Evolutionary conservation across 2,797 vertebrate species (phyloP), one percentile per base, ranked within the genome.

Genomic region (Crossoptilon crossoptilon): DNA sequence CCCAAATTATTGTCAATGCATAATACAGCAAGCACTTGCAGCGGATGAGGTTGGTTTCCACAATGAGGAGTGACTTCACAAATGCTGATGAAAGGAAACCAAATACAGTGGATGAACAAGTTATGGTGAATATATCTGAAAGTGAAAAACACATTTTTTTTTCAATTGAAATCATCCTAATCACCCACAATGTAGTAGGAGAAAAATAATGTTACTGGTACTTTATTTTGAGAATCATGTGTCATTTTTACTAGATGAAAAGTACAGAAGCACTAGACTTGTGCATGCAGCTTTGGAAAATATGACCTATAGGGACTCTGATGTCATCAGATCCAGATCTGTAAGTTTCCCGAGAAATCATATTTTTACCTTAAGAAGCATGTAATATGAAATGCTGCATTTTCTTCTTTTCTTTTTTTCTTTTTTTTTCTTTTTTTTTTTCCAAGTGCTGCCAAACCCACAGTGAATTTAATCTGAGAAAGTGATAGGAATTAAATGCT

Each of bases 391-490:
- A 59, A 63, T 44, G 8, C 4, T 1, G 0, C 37, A 14, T 37
- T 48, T 29, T 29, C 14, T 23, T 41, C 4, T 27, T 9, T 35
- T 37, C 5, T 9, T 14, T 29, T 16, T 10, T 51, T 10, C 15
- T 48, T 12, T 2, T 7, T 3, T 10, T 12, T 2, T 5, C 4
- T 31, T 7, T 2, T 10, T 27, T 33, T 2, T 15, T 7, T 12
- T 4, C 26, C 26, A 27, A 16, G 3, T 27, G 9, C 29, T 58
- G 51, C 26, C 7, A 1, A 79, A 73, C 18, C 55, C 74, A 55
- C 27, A 44, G n/a, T 24, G 39, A 53, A 10, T 49, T 74, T 88
- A 82, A 91, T 39, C 68, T 26, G 39, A 88, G 59, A 66, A 90
- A 92, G 60, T 62, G 41, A 60, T 31, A 58, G 44, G 84, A 80